Conservation (phyloP, 2,888 invertebrate species). For the Drosophila eohydei region DNA sequence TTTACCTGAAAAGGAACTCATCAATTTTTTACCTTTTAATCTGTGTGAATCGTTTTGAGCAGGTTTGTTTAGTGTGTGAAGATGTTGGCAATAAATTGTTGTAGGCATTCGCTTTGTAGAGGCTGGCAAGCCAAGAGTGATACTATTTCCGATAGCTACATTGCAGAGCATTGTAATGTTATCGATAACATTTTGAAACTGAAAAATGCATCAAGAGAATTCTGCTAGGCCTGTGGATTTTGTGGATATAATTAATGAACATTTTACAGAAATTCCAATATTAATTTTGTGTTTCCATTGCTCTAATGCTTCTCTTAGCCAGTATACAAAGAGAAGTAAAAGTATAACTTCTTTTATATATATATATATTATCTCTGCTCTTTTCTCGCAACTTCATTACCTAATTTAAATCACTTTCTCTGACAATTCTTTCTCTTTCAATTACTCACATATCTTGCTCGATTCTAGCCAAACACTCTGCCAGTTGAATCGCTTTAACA, state of each 20-base stretch:
- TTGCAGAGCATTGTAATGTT: neutral
- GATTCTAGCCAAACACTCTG: neutral
- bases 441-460: neutral
- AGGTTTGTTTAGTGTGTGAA: neutral
- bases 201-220: rapidly evolving
- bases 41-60: conserved; percentile 31
- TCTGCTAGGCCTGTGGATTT: neutral
- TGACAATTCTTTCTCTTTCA: neutral
- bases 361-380: neutral
- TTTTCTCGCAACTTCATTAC: neutral
- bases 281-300: too few species aligned
- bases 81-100: conserved; percentile 3
- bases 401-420: neutral
- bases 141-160: neutral
- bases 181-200: neutral
- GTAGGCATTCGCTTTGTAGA: too few species aligned
- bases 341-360: neutral
- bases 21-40: conserved; percentile 64
- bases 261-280: too few species aligned
- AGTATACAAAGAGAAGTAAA: neutral
- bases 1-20: conserved; percentile 32
- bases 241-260: neutral
- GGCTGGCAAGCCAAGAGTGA: too few species aligned
- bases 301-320: neutral
- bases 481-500: neutral